Conservation (phyloP, 2,113 vertebrate genomes). For the Zootoca vivipara region DNA sequence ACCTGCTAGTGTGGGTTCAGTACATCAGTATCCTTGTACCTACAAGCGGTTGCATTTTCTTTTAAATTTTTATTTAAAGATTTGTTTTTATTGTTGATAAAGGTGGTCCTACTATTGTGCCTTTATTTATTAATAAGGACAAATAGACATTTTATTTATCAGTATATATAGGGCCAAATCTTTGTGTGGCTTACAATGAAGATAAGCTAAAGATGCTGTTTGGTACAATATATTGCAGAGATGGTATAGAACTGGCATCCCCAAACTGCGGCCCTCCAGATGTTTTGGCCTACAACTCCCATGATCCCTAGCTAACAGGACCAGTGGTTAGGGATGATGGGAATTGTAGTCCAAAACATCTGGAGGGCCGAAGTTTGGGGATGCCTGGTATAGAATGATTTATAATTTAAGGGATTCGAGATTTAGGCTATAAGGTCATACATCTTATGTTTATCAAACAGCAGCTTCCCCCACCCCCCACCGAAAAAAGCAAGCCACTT, state of each 20-base stretch:
- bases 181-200: neutral
- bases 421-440: neutral
- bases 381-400: constrained; percentile 1
- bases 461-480: neutral
- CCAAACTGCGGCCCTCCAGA: too few relatives aligned
- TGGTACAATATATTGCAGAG: neutral
- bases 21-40: too few relatives aligned
- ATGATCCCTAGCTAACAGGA: too few relatives aligned
- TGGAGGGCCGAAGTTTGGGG: too few relatives aligned
- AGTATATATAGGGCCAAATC: neutral
- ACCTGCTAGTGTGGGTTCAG: too few relatives aligned
- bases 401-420: neutral
- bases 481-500: neutral
- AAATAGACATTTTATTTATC: neutral
- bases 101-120: neutral
- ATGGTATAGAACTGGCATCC: neutral
- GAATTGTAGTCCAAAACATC: too few relatives aligned
- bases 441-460: neutral
- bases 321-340: too few relatives aligned
- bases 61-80: neutral
- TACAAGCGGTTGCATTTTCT: neutral
- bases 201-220: neutral
- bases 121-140: neutral
- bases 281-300: too few relatives aligned
- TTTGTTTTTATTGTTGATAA: neutral